Conservation (phyloP, 2,797 vertebrate genomes). For the Acipenser transmontanus region DNA sequence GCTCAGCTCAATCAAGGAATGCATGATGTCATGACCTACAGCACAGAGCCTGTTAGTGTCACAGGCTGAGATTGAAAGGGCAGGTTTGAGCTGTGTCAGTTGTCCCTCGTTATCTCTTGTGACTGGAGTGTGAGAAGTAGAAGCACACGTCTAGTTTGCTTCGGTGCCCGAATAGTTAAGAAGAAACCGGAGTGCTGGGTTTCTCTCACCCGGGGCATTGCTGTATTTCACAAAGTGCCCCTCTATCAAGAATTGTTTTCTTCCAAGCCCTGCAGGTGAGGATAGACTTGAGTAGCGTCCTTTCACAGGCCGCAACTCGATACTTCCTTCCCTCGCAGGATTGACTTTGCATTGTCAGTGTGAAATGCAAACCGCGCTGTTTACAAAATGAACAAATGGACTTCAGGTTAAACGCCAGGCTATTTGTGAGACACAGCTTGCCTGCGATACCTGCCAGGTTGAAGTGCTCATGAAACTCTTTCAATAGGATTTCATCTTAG, state of each 20-base stretch:
- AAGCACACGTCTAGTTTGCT: slow-evolving; percentile 29
- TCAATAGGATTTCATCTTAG: too few species aligned
- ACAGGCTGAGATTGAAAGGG: not conserved
- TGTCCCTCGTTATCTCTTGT: not conserved
- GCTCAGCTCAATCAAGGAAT: slow-evolving; percentile 29
- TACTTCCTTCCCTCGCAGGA: slow-evolving; percentile 59
- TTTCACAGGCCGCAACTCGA: slow-evolving; percentile 47
- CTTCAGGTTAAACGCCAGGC: slow-evolving; percentile 54
- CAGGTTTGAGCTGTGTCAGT: not conserved
- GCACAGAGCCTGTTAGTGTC: not conserved
- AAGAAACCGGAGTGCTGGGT: slow-evolving; percentile 29
- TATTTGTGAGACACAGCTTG: slow-evolving; percentile 22
- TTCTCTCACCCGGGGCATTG: too few species aligned
- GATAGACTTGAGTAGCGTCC: slow-evolving; percentile 42
- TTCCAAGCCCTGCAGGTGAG: slow-evolving; percentile 52
- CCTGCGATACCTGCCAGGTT: too few species aligned
- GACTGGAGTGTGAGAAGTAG: slow-evolving; percentile 22
- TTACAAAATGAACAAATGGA: slow-evolving; percentile 71
- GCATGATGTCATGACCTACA: slow-evolving; percentile 18
- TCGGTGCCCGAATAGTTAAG: slow-evolving; percentile 6
- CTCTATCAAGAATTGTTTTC: slow-evolving; percentile 17
- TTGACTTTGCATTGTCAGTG: slow-evolving; percentile 53
- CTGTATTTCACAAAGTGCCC: not conserved
- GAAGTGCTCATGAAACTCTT: too few species aligned
- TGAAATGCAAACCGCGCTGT: slow-evolving; percentile 48